Conservation (phyloP, 2,797 vertebrate genomes). For the Kryptopterus vitreolus region DNA sequence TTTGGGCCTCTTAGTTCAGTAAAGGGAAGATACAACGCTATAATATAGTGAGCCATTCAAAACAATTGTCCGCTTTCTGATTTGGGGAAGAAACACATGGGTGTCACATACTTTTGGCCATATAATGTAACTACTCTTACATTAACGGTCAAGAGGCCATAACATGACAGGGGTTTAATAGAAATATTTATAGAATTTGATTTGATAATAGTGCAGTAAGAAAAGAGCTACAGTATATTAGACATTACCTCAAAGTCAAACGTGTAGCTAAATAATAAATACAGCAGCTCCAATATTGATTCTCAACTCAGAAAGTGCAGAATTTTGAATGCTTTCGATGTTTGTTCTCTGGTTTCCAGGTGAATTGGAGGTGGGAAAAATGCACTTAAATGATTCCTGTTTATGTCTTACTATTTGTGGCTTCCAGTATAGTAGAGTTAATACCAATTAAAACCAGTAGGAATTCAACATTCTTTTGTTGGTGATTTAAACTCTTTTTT, state of each 20-base stretch:
- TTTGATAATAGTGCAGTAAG: background rate
- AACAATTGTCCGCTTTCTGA: background rate
- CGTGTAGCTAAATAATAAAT: background rate
- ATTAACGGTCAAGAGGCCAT: background rate
- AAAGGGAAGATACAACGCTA: background rate
- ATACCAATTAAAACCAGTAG: no score
- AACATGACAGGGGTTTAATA: background rate
- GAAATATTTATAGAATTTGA: background rate
- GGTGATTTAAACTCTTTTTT: background rate
- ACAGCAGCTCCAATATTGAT: background rate
- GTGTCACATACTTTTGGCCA: background rate
- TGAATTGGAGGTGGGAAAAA: background rate
- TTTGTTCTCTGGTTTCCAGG: background rate
- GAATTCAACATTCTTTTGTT: background rate
- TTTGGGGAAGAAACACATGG: constrained; percentile 1
- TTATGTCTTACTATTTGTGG: background rate
- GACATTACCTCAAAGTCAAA: background rate
- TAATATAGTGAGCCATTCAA: background rate
- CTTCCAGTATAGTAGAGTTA: no score
- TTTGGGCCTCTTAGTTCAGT: background rate
- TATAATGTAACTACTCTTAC: background rate
- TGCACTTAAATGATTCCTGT: background rate
- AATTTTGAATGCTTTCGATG: background rate
- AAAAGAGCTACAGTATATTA: background rate
- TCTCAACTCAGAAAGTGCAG: background rate